Percentiles rank a stretch among this genome's conserved stretches.
These are phyloP conservation scores for Ciconia boyciana DNA, from an alignment of 2,113 vertebrate species.

Conservation along the genomic window DNA sequence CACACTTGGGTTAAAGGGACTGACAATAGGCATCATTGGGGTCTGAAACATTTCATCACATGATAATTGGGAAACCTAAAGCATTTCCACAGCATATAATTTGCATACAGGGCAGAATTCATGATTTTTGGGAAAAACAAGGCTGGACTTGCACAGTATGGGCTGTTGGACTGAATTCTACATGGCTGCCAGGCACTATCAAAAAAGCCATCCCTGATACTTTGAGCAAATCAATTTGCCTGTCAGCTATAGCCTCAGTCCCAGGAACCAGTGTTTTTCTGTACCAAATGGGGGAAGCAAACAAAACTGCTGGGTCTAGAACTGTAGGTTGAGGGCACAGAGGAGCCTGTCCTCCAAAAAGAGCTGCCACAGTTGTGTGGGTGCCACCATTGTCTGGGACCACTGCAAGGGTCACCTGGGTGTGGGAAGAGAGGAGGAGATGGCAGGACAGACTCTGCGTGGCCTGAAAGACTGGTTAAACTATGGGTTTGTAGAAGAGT, in stretches of 20 bases:
- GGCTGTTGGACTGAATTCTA: neutral
- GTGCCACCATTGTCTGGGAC: neutral
- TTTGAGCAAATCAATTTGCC: neutral
- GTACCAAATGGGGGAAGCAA: neutral
- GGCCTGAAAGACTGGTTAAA: neutral
- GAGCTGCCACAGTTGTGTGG: neutral
- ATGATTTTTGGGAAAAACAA: neutral
- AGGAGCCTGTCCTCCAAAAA: neutral
- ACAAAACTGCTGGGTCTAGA: neutral
- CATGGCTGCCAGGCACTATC: neutral
- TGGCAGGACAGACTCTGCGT: fast-evolving
- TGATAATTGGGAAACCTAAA: neutral
- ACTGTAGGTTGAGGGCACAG: too few species aligned
- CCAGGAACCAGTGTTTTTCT: neutral
- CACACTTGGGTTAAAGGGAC: neutral
- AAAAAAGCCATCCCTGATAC: neutral
- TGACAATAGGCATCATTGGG: neutral
- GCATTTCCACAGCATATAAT: neutral
- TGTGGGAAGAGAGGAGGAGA: neutral
- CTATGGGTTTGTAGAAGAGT: neutral
- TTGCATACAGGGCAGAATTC: neutral
- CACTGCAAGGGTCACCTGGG: neutral
- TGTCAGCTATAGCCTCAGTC: neutral
- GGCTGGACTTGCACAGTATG: neutral
- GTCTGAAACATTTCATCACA: neutral